Evolutionary conservation across 1,140 invertebrate genomes (phyloP).

Genomic region (Diabrotica undecimpunctata): DNA sequence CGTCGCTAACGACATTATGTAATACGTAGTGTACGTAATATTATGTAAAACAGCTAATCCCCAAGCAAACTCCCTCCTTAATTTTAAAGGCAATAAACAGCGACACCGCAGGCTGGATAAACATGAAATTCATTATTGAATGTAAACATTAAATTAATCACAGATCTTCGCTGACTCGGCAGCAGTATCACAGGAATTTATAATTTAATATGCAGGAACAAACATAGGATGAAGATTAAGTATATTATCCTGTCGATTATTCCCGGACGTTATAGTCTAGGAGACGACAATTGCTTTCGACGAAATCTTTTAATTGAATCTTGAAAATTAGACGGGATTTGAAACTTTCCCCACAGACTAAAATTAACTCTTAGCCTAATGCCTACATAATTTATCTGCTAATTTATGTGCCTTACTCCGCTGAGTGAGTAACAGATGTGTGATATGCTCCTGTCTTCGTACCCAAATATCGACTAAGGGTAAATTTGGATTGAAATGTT

Average conservation of each 20-base stretch:
- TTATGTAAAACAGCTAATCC: constrained; percentile 11
- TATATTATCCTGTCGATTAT: constrained; percentile 3
- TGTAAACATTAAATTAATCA: constrained; percentile 13
- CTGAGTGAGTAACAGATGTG: no score
- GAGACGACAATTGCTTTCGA: neutral
- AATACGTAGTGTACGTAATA: constrained; percentile 11
- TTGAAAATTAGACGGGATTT: neutral
- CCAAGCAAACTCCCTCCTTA: neutral
- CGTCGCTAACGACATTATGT: constrained; percentile 5
- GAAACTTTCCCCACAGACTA: neutral
- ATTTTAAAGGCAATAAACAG: constrained; percentile 14
- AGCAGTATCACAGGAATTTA: constrained; percentile 1
- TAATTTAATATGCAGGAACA: constrained; percentile 2
- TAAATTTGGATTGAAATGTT: no score
- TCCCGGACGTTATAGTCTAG: neutral
- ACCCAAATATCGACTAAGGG: no score
- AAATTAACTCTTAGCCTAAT: neutral
- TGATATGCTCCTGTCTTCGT: no score
- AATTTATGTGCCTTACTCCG: no score
- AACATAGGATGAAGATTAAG: constrained; percentile 2
- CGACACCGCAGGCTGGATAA: constrained; percentile 12
- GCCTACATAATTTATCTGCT: neutral
- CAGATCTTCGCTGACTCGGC: constrained; percentile 11
- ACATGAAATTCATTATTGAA: constrained; percentile 15
- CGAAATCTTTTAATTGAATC: neutral